phyloP scores from a whole-genome alignment of 1,140 invertebrate species.

The Belonocnema kinseyi region DNA sequence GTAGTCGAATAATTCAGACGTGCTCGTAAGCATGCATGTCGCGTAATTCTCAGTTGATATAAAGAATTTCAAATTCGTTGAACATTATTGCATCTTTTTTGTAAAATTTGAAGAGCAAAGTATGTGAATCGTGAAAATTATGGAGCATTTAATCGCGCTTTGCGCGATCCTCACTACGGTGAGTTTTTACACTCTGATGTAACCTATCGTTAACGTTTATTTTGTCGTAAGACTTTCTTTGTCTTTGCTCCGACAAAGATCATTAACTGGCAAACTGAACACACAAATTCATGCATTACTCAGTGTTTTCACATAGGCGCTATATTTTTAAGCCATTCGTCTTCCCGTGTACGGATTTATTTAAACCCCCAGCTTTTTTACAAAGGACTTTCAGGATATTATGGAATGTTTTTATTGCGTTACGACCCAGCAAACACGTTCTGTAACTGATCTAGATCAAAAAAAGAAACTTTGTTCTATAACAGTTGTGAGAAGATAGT shows the following conservation, averaged over 20 bases:
- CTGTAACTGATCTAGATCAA: too few relatives aligned
- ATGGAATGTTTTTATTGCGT: too few relatives aligned
- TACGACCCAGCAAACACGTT: too few relatives aligned
- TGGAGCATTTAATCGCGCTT: slow-evolving; percentile 62
- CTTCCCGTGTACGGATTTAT: neutral
- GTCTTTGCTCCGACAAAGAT: slow-evolving; percentile 34
- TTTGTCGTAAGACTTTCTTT: slow-evolving; percentile 40
- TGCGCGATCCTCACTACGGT: slow-evolving; percentile 67
- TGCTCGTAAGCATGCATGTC: too few relatives aligned
- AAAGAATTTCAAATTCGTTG: neutral
- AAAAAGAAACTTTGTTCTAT: too few relatives aligned
- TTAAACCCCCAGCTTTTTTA: neutral
- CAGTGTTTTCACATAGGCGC: neutral
- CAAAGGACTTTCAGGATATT: neutral
- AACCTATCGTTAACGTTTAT: slow-evolving; percentile 24
- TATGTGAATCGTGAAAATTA: slow-evolving; percentile 55
- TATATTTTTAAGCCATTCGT: neutral
- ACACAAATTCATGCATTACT: neutral
- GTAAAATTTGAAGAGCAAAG: neutral
- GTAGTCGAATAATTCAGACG: too few relatives aligned
- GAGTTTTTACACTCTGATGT: slow-evolving; percentile 40
- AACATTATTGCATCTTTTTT: neutral
- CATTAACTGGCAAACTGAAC: neutral
- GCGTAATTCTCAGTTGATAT: slow-evolving; percentile 64
- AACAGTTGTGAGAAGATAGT: too few relatives aligned